Base-by-base conservation (phyloP, 2,113 vertebrate species). In the Geococcyx californianus region DNA sequence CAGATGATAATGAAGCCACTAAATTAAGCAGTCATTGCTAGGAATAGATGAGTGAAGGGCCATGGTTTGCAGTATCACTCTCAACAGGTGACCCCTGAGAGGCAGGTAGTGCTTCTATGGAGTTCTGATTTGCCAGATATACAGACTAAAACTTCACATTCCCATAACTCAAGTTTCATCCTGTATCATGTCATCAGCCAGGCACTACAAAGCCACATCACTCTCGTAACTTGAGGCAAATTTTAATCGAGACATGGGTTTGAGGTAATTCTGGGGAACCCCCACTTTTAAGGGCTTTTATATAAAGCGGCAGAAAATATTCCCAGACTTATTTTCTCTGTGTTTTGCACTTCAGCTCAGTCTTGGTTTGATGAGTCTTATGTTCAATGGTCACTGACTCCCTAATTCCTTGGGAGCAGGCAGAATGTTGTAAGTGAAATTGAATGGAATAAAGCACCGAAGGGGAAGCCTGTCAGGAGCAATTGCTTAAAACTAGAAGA, bases 401-500 rank as follows among this genome's bases (percentile, higher is more conserved):
- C 42, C 44, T 89, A 79, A 76, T 79, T 84, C 64, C 56, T 68
- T 68, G 62, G 83, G 85, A 94, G 42, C n/a, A 94, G 55, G 62
- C 36, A 95, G 73, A 92, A 92, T 0, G 0, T 79, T 88, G 60
- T 94, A 95, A 96, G 83, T 92, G 83, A 95, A 96, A 96, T 90
- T 87, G 90, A 94, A 94, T 58, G 49, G 80, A 94, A 72, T 81
- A 87, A 94, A 90, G 54, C 83, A 93, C 60, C 13, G 4, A 92
- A 84, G 80, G 76, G 73, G 93, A 89, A 95, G 45, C 14, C 92
- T 94, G 94, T 96, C 94, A 96, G 45, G 56, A 93, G 33, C 92
- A 95, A 96, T 95, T 94, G 85, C 83, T 75, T 95, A 94, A 89
- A 94, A 84, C 56, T 78, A 64, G 95, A 88, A 94, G 68, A 76